Conservation (phyloP, 2,113 vertebrate genomes). For the Sinocyclocheilus maitianheensis region DNA sequence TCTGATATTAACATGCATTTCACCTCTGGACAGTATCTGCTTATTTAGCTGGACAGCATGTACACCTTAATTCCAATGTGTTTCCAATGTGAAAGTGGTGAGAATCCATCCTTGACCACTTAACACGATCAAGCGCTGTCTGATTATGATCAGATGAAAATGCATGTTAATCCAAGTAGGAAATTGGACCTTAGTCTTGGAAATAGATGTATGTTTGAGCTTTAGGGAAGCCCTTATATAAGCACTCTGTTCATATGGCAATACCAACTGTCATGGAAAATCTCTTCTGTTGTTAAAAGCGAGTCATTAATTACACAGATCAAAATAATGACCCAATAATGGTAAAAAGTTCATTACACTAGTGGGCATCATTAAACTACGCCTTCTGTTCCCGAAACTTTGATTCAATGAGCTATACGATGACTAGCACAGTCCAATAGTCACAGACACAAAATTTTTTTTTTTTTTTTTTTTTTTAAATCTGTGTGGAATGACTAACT, state of each 20-base stretch:
- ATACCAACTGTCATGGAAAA: not conserved
- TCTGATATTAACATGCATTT: not conserved
- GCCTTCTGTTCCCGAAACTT: not conserved
- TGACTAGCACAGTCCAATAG: not conserved
- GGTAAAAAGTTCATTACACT: conserved; percentile 17
- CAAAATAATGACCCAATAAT: not conserved
- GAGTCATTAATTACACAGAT: conserved; percentile 28
- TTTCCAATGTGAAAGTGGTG: not conserved
- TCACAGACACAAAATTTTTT: not conserved
- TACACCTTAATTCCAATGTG: not conserved
- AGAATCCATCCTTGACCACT: not conserved
- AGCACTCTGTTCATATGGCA: not conserved
- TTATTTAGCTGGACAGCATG: not conserved
- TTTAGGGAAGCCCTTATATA: not conserved
- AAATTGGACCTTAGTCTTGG: not conserved
- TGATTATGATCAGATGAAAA: not conserved
- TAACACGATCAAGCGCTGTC: not conserved
- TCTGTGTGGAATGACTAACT: not conserved
- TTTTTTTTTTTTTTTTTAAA: too few relatives aligned
- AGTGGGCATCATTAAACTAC: conserved; percentile 35
- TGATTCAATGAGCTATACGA: conserved; percentile 2
- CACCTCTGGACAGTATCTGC: not conserved
- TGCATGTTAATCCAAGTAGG: not conserved
- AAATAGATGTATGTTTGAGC: not conserved
- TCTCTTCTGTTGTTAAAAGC: not conserved